phyloP scores from a whole-genome alignment of 2,888 invertebrate genomes.

The Tuta absoluta region DNA sequence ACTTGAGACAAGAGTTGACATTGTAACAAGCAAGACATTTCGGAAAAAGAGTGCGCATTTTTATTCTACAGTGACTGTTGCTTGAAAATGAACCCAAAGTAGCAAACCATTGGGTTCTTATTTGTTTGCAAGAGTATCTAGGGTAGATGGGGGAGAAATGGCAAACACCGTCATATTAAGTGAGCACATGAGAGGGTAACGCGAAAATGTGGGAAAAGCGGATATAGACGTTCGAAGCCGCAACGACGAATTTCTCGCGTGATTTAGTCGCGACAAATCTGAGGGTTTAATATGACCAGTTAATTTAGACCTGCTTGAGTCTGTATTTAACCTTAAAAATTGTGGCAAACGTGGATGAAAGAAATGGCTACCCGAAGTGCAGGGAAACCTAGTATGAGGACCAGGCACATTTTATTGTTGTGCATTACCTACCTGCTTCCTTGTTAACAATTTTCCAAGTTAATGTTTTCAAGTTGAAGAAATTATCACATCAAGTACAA shows the following conservation, averaged over 20 bases:
- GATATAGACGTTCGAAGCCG: slow-evolving; percentile 80
- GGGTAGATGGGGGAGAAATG: slow-evolving; percentile 64
- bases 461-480: too few species aligned
- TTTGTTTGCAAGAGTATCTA: slow-evolving; percentile 32
- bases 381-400: too few species aligned
- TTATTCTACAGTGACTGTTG: slow-evolving; percentile 43
- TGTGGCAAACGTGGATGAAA: too few species aligned
- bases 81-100: background rate
- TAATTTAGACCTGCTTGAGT: slow-evolving; percentile 47
- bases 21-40: slow-evolving; percentile 38
- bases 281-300: slow-evolving; percentile 62
- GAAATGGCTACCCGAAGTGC: too few species aligned
- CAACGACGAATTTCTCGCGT: slow-evolving; percentile 79
- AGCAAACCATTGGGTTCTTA: slow-evolving; percentile 34
- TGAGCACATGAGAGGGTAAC: slow-evolving; percentile 81
- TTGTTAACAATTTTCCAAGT: too few species aligned
- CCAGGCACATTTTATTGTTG: too few species aligned
- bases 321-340: background rate
- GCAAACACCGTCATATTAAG: slow-evolving; percentile 80
- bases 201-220: slow-evolving; percentile 80
- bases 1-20: slow-evolving; percentile 22
- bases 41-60: slow-evolving; percentile 64
- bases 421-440: too few species aligned
- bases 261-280: slow-evolving; percentile 78
- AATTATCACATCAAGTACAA: too few species aligned